phyloP scores from a whole-genome alignment of 2,113 vertebrate genomes.

The Natator depressus region DNA sequence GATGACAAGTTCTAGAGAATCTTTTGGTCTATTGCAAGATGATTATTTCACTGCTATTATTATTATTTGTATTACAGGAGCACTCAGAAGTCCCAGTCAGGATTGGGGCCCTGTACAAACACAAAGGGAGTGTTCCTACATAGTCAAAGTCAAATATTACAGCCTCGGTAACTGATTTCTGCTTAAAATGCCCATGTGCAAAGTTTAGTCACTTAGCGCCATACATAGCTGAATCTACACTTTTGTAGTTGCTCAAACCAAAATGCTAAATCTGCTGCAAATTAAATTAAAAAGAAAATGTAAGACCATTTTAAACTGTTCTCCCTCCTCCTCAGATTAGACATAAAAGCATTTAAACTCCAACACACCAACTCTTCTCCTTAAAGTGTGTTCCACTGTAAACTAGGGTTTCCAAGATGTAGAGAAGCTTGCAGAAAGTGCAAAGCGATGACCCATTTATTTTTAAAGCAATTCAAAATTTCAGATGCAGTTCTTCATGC shows the following conservation, averaged over 20 bases:
- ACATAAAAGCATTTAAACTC: constrained; percentile 36
- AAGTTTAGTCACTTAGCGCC: neutral
- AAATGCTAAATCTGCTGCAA: constrained; percentile 6
- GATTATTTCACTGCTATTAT: neutral
- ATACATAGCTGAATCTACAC: fast-evolving
- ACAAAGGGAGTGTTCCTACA: neutral
- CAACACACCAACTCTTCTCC: neutral
- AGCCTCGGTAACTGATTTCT: neutral
- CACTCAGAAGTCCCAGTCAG: neutral
- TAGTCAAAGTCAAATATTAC: neutral
- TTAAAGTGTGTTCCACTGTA: neutral
- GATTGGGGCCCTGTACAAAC: neutral
- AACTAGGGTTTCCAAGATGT: neutral
- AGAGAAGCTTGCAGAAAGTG: constrained; percentile 28
- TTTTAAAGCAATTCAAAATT: constrained; percentile 31
- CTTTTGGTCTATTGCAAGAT: neutral
- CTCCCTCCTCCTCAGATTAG: neutral
- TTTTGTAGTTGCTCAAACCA: constrained; percentile 1
- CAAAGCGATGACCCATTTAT: neutral
- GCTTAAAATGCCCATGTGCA: neutral
- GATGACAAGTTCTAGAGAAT: neutral
- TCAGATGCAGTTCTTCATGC: neutral
- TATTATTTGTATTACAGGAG: neutral
- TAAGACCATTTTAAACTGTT: neutral
- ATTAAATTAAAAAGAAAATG: constrained; percentile 1